A percentile compares a stretch with the other conserved stretches of the same genome.
Conservation (phyloP, 2,113 vertebrate species). For the Epinephelus fuscoguttatus region DNA sequence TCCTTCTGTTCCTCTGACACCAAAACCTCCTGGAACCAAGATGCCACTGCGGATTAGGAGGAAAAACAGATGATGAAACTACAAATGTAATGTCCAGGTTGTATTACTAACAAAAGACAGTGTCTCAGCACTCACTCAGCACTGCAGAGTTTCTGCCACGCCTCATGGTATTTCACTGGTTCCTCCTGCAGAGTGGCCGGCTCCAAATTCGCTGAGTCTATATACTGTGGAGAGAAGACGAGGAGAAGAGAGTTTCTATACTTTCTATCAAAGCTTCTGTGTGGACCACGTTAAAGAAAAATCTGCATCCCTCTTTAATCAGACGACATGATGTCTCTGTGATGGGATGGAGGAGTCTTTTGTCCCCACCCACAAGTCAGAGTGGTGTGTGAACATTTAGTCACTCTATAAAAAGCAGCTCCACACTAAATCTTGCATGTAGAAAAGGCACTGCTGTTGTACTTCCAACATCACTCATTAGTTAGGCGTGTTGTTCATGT, state of each 20-base stretch:
- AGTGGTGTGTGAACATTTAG: too few species aligned
- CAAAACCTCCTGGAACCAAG: conserved; percentile 96
- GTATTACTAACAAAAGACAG: neutral
- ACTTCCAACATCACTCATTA: too few species aligned
- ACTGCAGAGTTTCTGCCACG: conserved; percentile 97
- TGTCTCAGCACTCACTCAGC: conserved; percentile 88
- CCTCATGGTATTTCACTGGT: conserved; percentile 95
- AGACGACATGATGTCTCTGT: neutral
- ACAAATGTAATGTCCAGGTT: neutral
- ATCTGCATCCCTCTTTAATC: neutral
- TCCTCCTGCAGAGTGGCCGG: conserved; percentile 90
- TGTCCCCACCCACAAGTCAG: too few species aligned
- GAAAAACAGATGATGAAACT: neutral
- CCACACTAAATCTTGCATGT: too few species aligned
- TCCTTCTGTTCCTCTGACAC: conserved; percentile 95
- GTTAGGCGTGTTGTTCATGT: too few species aligned
- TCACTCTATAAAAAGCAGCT: too few species aligned
- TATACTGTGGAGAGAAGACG: conserved; percentile 84
- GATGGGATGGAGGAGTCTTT: neutral
- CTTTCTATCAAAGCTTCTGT: neutral
- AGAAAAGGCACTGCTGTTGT: too few species aligned
- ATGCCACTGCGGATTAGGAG: conserved; percentile 85
- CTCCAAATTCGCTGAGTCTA: conserved; percentile 95
- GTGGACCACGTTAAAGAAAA: too few species aligned
- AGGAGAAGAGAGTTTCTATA: neutral